Base-by-base conservation (phyloP, 2,113 vertebrate genomes). In the Embiotoca jacksoni region DNA sequence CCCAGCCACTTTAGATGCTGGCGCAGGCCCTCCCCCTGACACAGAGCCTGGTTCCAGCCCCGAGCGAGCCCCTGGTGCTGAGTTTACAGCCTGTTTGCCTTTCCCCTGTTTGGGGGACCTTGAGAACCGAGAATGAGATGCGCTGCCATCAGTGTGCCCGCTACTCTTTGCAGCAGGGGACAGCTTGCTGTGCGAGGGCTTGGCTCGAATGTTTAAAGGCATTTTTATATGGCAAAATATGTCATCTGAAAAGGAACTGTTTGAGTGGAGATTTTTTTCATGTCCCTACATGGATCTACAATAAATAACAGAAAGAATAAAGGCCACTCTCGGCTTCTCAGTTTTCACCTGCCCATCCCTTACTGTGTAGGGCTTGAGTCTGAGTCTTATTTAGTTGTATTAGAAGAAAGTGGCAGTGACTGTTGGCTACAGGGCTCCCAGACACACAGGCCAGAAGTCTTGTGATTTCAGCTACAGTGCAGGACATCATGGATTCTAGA, bases 71-170 rank as follows among this genome's bases (percentile, higher is more conserved):
- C 92, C 90, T 16, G 85, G 89, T 3, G 54, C 46, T 8, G 92
- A 87, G 37, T 8, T 88, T 36, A 16, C 30, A 6, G 84, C 68
- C 77, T 89, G 89, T 66, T 94, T 93, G 35, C 87, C 81, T 78
- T 90, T 91, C 4, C 79, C 80, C 31, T 82, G 87, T 79, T 92
- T 93, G 79, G 96, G 95, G 58, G 96, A 95, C 81, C 94, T 92
- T 2, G 96, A 96, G 88, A 98, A 88, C 37, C 96, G 97, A n/a
- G 97, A 98, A 72, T 96, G 94, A 65, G 96, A 93, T 81, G 96
- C 92, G 52, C 93, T 96, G 33, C 94, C 95, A 82, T 97, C 97
- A 75, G 95, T 89, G 61, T 95, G 96, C 69, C 93, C 92, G 79
- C 96, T 94, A 81, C 95, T 94, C 93, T 96, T 96, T 83, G 96